Evolutionary conservation across 1,140 invertebrate species (phyloP).

Genomic region (Capitella teleta): DNA sequence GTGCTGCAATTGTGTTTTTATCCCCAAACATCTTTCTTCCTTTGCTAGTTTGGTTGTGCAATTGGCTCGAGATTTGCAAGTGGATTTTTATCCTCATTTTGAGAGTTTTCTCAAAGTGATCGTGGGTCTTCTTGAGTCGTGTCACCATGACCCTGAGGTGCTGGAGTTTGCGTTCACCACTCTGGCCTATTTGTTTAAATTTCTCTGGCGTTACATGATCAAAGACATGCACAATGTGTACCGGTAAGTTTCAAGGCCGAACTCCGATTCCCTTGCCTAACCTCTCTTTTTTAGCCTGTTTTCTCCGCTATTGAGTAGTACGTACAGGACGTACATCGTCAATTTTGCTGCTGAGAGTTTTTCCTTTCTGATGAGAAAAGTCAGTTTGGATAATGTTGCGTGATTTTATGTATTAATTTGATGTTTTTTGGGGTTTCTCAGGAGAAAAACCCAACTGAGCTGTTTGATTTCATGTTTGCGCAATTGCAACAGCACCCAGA

Average conservation of each 20-base stretch:
- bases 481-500: conserved; percentile 54
- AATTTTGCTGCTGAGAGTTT: conserved; percentile 91
- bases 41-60: conserved; percentile 75
- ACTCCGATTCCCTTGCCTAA: neutral
- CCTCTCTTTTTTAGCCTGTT: conserved; percentile 46
- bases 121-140: conserved; percentile 60
- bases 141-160: conserved; percentile 58
- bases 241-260: conserved; percentile 21
- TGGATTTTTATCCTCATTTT: conserved; percentile 77
- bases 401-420: conserved; percentile 10
- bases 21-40: no score
- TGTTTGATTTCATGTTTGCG: conserved; percentile 59
- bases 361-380: conserved; percentile 79
- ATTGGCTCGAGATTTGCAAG: conserved; percentile 68
- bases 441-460: conserved; percentile 55
- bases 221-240: conserved; percentile 66
- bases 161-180: conserved; percentile 71
- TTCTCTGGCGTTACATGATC: conserved; percentile 65
- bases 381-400: conserved; percentile 25
- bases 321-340: conserved; percentile 65
- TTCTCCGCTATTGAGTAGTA: conserved; percentile 59
- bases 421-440: conserved; percentile 12
- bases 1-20: no score
- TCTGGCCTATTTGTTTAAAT: conserved; percentile 80
- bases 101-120: conserved; percentile 53